A percentile compares a stretch with the other conserved stretches of the same genome.
Evolutionary conservation across 2,797 vertebrate species (phyloP).

Genomic region (Squalus acanthias): DNA sequence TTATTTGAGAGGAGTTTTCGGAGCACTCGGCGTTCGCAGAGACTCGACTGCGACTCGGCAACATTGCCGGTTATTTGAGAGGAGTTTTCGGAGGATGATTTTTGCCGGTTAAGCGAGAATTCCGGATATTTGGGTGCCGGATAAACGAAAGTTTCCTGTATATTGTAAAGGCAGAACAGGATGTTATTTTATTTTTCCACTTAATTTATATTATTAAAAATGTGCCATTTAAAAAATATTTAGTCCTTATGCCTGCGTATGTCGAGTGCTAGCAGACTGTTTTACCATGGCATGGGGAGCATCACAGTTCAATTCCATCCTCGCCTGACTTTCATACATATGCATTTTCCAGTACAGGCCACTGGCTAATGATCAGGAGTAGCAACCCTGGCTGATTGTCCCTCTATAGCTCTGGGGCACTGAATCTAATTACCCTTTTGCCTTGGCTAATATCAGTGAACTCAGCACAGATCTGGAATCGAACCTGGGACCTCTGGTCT

Average conservation of each 20-base stretch:
- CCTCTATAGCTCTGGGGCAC: not conserved
- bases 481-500: not conserved
- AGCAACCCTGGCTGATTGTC: too few species aligned
- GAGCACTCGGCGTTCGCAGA: too few species aligned
- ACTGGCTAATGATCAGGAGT: not conserved
- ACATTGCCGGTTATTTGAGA: too few species aligned
- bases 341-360: not conserved
- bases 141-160: not conserved
- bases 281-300: not conserved
- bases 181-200: not conserved
- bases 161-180: not conserved
- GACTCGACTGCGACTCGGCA: too few species aligned
- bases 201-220: not conserved
- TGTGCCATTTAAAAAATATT: not conserved
- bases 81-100: too few species aligned
- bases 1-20: too few species aligned
- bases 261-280: not conserved
- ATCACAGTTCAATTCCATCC: not conserved
- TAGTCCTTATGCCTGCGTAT: not conserved
- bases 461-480: not conserved
- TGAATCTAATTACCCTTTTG: not conserved
- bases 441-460: not conserved
- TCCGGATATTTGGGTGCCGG: too few species aligned
- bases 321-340: not conserved
- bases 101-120: too few species aligned